These are phyloP conservation scores for Fabriciana adippe DNA, from an alignment of 2,888 invertebrate species.

Conservation along the genomic window DNA sequence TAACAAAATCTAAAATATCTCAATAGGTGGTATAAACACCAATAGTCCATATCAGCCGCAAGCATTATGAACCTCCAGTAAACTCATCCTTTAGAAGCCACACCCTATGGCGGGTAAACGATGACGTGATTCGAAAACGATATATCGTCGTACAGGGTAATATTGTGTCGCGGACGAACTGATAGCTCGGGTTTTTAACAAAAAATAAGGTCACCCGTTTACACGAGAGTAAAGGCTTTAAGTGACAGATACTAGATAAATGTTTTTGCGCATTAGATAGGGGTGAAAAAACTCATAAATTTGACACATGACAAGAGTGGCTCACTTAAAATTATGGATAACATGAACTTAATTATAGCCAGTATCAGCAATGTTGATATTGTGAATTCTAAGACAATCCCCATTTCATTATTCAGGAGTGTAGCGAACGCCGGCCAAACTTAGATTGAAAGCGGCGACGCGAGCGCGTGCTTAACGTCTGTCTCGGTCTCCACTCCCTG, in stretches of 20 bases:
- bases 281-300: conserved; percentile 60
- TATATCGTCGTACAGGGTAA: conserved; percentile 74
- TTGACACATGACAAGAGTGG: conserved; percentile 22
- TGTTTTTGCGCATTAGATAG: conserved; percentile 75
- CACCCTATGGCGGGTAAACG: conserved; percentile 66
- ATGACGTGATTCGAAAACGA: conserved; percentile 74
- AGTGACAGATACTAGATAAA: conserved; percentile 81
- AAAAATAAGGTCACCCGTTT: conserved; percentile 80
- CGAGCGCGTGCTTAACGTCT: conserved; percentile 76
- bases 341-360: conserved; percentile 67
- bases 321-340: conserved; percentile 45
- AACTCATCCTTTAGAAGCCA: conserved; percentile 62
- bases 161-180: conserved; percentile 74
- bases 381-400: conserved; percentile 64
- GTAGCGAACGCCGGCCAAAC: conserved; percentile 74
- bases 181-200: conserved; percentile 74
- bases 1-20: conserved; percentile 33
- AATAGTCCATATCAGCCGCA: conserved; percentile 50
- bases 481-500: conserved; percentile 68
- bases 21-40: conserved; percentile 31
- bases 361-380: conserved; percentile 60
- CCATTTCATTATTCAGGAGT: conserved; percentile 76
- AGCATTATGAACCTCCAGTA: conserved; percentile 57
- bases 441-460: conserved; percentile 79
- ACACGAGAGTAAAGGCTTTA: conserved; percentile 77